A percentile compares a stretch with the other conserved stretches of the same genome.
Evolutionary conservation across 2,113 vertebrate genomes (phyloP).

Genomic region (Oostethus manadensis): DNA sequence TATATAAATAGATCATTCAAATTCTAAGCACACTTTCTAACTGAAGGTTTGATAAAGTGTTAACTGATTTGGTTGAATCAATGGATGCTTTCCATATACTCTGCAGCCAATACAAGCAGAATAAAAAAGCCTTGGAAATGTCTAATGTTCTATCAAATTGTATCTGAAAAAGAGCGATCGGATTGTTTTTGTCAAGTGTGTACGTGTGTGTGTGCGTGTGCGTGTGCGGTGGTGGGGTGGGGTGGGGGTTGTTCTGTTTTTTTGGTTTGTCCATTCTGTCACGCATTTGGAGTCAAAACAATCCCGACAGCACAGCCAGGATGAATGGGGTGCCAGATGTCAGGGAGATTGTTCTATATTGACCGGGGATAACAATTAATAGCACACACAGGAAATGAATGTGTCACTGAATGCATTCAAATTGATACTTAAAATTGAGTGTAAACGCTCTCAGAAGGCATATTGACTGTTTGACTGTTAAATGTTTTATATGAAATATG

Average conservation of each 20-base stretch:
- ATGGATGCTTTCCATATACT: constrained; percentile 9
- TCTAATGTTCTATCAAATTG: constrained; percentile 9
- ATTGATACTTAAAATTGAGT: background rate
- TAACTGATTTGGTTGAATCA: background rate
- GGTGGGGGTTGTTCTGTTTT: too few species aligned
- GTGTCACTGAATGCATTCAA: constrained; percentile 6
- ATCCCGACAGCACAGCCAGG: constrained; percentile 37
- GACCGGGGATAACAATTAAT: constrained; percentile 29
- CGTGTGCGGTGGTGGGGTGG: too few species aligned
- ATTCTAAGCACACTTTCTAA: too few species aligned
- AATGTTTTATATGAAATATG: too few species aligned
- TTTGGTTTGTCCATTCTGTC: constrained; percentile 37
- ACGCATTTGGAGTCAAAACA: constrained; percentile 61
- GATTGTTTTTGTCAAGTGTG: constrained; percentile 13
- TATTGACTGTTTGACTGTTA: too few species aligned
- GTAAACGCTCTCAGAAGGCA: too few species aligned
- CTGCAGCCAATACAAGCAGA: background rate
- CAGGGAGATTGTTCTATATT: constrained; percentile 16
- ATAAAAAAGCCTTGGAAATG: constrained; percentile 14
- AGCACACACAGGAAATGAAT: constrained; percentile 21
- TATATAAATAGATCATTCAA: too few species aligned
- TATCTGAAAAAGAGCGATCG: background rate
- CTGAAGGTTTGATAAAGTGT: too few species aligned
- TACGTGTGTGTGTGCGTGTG: constrained; percentile 35
- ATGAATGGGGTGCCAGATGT: constrained; percentile 45